Evolutionary conservation across 2,888 invertebrate genomes (phyloP), one percentile per base, ranked within the genome.

Genomic region (Bhutanitis thaidina): DNA sequence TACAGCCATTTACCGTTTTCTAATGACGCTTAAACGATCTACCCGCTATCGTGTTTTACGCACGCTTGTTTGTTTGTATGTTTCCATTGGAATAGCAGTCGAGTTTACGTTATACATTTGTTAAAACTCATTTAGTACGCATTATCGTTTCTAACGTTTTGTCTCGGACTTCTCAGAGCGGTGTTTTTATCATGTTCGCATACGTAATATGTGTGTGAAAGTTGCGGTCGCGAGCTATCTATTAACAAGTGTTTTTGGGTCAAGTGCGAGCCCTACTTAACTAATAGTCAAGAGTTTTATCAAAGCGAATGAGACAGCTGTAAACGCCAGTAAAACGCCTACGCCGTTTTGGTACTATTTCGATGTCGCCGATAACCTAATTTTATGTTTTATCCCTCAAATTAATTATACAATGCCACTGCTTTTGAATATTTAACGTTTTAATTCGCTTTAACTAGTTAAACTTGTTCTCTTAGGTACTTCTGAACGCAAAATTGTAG

Each of bases 131-230:
- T 39, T 47, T 47, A 40, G 32, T 25, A 13, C 12, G 10, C 39
- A 30, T 47, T 46, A 46, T 38, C 45, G 32, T 10, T 9, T 34
- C n/a, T 39, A 30, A 25, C 16, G 20, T 65, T 71, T 72, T 72
- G 75, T 66, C 57, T 61, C 43, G 20, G 52, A 52, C 60, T 64
- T 62, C 56, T 74, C 78, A 72, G 72, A 65, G 49, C 12, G 63
- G 69, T n/a, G 10, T 4, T 30, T n/a, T 0, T 30, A 9, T n/a
- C 4, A n/a, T 10, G n/a, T 69, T 71, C n/a, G 73, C 57, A 59
- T 68, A 64, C 61, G 52, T 62, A 27, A 15, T 35, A 43, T n/a
- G 34, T 7, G 50, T 76, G 80, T 74, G 77, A 80, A 76, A 74
- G 67, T 45, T 59, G 56, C 51, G 64, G 57, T 71, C 74, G 71